Percentiles rank a stretch among this genome's conserved stretches.
These are phyloP conservation scores for Serilophus lunatus DNA, from an alignment of 2,113 vertebrate species.

Conservation along the genomic window DNA sequence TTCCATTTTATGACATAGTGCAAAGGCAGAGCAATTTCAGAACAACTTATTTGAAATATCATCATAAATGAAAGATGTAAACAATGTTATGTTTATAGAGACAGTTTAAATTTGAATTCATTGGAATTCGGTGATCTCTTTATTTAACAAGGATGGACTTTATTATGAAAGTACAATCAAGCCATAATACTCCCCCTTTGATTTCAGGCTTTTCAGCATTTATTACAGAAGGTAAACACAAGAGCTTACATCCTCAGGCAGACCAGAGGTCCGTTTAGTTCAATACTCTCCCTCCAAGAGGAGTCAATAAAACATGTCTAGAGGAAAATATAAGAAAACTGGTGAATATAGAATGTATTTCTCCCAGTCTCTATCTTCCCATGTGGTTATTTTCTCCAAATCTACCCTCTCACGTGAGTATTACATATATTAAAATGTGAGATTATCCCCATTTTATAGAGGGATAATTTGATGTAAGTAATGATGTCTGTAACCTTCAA, in stretches of 20 bases:
- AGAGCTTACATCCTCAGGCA: neutral
- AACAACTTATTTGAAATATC: slow-evolving; percentile 74
- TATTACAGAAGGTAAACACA: neutral
- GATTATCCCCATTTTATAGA: neutral
- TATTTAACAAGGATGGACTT: slow-evolving; percentile 56
- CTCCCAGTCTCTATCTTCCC: neutral
- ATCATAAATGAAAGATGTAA: slow-evolving; percentile 76
- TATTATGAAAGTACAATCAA: slow-evolving; percentile 40
- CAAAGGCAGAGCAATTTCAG: slow-evolving; percentile 73
- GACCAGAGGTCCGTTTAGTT: neutral
- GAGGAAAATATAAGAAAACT: neutral
- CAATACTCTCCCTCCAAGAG: neutral
- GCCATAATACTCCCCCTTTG: neutral
- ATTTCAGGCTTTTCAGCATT: slow-evolving; percentile 10
- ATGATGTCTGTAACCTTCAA: neutral
- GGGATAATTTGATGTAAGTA: neutral
- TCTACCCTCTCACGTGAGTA: neutral
- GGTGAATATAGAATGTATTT: neutral
- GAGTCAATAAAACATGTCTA: neutral
- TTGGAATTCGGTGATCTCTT: slow-evolving; percentile 30
- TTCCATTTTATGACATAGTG: slow-evolving; percentile 69
- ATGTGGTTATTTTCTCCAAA: neutral
- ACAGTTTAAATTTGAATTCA: slow-evolving; percentile 64
- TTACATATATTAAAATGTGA: neutral
- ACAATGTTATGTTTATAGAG: slow-evolving; percentile 68